Percentiles rank a stretch among this genome's conserved stretches.
These are phyloP conservation scores for Drosophila subpulchrella DNA, from an alignment of 1,140 invertebrate species.

Conservation along the genomic window DNA sequence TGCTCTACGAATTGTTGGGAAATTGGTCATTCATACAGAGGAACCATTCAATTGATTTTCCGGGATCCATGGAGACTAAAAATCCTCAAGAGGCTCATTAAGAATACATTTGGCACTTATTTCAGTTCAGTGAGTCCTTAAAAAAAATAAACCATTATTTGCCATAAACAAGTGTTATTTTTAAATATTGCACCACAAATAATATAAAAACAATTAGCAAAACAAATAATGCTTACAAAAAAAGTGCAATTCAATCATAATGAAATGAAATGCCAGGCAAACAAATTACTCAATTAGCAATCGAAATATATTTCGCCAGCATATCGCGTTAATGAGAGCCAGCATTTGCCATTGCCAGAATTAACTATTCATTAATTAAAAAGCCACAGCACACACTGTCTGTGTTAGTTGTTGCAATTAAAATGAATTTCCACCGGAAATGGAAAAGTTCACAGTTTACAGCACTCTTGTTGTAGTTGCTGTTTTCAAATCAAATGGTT, in stretches of 20 bases:
- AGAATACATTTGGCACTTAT: background rate
- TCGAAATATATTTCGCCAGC: constrained; percentile 19
- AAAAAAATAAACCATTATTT: background rate
- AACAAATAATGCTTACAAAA: constrained; percentile 6
- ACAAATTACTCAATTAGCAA: constrained; percentile 47
- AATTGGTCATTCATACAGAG: background rate
- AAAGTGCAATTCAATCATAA: constrained; percentile 37
- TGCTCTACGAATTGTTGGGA: background rate
- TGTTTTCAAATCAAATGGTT: constrained; percentile 33
- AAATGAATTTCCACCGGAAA: constrained; percentile 71
- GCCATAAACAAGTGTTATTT: background rate
- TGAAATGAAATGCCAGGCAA: constrained; percentile 44
- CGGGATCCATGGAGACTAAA: background rate
- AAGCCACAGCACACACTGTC: constrained; percentile 41
- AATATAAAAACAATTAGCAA: constrained; percentile 37
- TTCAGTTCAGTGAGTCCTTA: background rate
- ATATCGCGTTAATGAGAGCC: constrained; percentile 35
- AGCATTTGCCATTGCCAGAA: constrained; percentile 10
- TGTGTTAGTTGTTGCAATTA: constrained; percentile 54
- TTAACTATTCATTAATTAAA: constrained; percentile 69
- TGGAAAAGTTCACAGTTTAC: constrained; percentile 49
- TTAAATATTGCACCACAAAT: constrained; percentile 1
- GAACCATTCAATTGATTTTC: background rate
- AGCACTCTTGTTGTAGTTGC: constrained; percentile 8
- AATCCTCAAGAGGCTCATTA: background rate